Percentiles rank a stretch among this genome's conserved stretches.
Evolutionary conservation across 1,140 invertebrate species (phyloP).

Genomic region (Pseudomyrmex dendroicus): DNA sequence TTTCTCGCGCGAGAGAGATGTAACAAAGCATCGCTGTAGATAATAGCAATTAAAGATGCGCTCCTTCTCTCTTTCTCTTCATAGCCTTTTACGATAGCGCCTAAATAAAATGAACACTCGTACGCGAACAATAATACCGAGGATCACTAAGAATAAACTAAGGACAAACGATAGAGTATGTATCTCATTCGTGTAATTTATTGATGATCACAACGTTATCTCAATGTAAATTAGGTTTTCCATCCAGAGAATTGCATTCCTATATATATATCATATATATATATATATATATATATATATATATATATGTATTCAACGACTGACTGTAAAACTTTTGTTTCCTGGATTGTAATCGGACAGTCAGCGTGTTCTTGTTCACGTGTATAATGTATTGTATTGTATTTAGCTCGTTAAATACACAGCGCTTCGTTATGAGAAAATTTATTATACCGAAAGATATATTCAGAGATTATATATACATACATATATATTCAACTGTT

Average conservation of each 20-base stretch:
- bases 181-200: conserved; percentile 34
- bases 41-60: conserved; percentile 57
- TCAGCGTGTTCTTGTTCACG: conserved; percentile 37
- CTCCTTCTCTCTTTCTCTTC: conserved; percentile 73
- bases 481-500: conserved; percentile 38
- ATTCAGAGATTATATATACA: not conserved
- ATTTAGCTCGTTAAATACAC: conserved; percentile 9
- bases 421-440: conserved; percentile 43
- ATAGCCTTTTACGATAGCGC: conserved; percentile 70
- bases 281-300: no score
- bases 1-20: conserved; percentile 44
- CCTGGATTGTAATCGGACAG: conserved; percentile 25
- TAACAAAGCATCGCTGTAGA: conserved; percentile 40
- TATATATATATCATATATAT: not conserved
- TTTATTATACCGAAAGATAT: conserved; percentile 49
- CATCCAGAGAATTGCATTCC: conserved; percentile 51
- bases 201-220: conserved; percentile 46
- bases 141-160: conserved; percentile 58
- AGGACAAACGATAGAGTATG: conserved; percentile 54
- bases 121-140: conserved; percentile 56
- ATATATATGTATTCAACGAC: conserved; percentile 1
- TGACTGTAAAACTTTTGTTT: conserved; percentile 30
- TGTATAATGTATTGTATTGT: conserved; percentile 40
- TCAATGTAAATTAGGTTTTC: conserved; percentile 64
- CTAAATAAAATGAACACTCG: conserved; percentile 64